Evolutionary conservation across 2,888 invertebrate species (phyloP).

Genomic region (Zeuzera pyrina): DNA sequence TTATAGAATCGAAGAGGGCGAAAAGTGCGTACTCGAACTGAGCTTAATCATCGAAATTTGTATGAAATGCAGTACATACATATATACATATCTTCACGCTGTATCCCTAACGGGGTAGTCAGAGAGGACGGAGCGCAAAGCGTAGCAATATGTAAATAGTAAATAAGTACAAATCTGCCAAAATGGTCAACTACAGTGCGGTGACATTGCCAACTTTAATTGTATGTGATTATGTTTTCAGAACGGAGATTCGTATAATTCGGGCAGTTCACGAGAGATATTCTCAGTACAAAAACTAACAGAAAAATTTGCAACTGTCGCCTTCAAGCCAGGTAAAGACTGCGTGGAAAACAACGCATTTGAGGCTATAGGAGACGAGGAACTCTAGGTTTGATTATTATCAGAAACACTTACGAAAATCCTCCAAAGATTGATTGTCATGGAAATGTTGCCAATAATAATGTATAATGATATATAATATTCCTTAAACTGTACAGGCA

Average conservation of each 20-base stretch:
- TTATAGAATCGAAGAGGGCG: no score
- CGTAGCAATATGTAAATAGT: no score
- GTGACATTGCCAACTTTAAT: no score
- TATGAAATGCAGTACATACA: no score
- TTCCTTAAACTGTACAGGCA: conserved; percentile 14
- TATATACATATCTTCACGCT: no score
- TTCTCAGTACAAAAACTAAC: conserved; percentile 84
- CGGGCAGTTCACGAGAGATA: conserved; percentile 73
- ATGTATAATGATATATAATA: conserved; percentile 15
- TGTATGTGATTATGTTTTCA: conserved; percentile 32
- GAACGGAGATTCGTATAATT: conserved; percentile 71
- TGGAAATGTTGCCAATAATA: conserved; percentile 39
- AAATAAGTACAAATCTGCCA: no score
- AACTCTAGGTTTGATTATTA: conserved; percentile 68
- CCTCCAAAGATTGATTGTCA: conserved; percentile 35
- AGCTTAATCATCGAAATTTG: no score
- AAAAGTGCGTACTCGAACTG: no score
- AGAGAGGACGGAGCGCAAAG: no score
- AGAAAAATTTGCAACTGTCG: conserved; percentile 80
- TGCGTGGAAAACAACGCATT: conserved; percentile 93
- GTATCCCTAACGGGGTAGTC: no score
- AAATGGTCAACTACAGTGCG: no score
- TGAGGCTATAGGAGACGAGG: conserved; percentile 96
- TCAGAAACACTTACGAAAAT: conserved; percentile 7
- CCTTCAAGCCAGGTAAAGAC: conserved; percentile 79